A percentile compares a stretch with the other conserved stretches of the same genome.
Conservation (phyloP, 2,888 invertebrate genomes). For the Scaptomyza caliginosa region DNA sequence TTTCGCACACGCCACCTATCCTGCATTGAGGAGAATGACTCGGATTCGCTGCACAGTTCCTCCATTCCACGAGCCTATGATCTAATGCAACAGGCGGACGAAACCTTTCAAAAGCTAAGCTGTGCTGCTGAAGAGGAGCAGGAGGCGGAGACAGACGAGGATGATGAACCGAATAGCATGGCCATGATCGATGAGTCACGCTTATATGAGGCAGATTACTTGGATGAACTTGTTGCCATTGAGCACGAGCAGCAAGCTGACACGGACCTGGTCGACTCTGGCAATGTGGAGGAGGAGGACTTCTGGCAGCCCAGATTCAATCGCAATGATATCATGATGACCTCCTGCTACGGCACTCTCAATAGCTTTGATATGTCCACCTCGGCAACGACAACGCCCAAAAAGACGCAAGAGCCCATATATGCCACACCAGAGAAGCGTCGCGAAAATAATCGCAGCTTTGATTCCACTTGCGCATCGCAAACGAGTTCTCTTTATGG, state of each 20-base stretch:
- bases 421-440: conserved; percentile 83
- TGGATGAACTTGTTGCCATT: conserved; percentile 78
- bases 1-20: conserved; percentile 83
- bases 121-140: conserved; percentile 29
- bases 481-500: conserved; percentile 81
- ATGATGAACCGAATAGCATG: conserved; percentile 69
- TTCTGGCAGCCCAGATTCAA: conserved; percentile 73
- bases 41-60: conserved; percentile 82
- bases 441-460: conserved; percentile 79
- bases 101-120: conserved; percentile 78
- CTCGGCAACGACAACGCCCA: conserved; percentile 46
- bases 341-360: conserved; percentile 83
- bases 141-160: conserved; percentile 23
- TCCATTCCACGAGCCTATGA: conserved; percentile 82
- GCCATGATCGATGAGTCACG: conserved; percentile 83
- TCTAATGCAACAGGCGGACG: conserved; percentile 82
- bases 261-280: conserved; percentile 53
- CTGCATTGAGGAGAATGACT: conserved; percentile 84
- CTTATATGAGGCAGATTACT: conserved; percentile 79
- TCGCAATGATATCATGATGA: conserved; percentile 83
- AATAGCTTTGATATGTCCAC: conserved; percentile 71
- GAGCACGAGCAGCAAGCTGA: conserved; percentile 36
- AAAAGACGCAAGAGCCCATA: conserved; percentile 58
- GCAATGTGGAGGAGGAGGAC: conserved; percentile 66
- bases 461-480: conserved; percentile 81